Evolutionary conservation across 2,797 vertebrate species (phyloP).

Genomic region (Hyperoplus lanceolatus): DNA sequence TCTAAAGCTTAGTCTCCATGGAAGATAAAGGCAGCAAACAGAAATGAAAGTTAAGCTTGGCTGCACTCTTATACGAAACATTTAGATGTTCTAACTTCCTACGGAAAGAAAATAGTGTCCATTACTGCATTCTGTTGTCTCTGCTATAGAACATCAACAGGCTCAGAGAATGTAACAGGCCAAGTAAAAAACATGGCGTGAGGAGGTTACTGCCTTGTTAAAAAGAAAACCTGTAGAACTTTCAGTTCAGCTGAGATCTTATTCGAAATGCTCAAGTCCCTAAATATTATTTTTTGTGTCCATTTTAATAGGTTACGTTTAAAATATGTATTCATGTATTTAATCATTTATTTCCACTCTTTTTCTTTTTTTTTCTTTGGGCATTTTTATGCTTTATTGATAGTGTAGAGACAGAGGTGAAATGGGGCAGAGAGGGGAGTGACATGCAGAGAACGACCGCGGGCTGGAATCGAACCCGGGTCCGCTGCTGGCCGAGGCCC

Average conservation of each 20-base stretch:
- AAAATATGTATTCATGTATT: neutral
- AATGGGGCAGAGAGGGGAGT: no score
- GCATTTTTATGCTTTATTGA: no score
- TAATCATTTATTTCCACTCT: no score
- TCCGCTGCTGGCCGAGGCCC: no score
- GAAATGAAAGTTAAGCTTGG: conserved; percentile 21
- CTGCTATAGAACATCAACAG: conserved; percentile 3
- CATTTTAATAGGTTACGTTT: neutral
- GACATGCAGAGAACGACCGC: no score
- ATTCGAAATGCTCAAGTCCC: neutral
- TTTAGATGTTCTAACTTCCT: neutral
- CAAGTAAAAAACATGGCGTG: neutral
- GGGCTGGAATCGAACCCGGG: no score
- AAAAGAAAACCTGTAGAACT: neutral
- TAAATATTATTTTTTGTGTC: neutral
- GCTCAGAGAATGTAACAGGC: neutral
- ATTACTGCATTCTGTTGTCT: neutral
- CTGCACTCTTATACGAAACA: conserved; percentile 37
- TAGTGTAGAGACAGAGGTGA: no score
- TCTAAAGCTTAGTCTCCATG: conserved; percentile 51
- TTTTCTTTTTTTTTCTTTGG: no score
- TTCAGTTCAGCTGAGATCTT: neutral
- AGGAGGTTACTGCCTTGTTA: conserved; percentile 2
- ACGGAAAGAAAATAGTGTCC: neutral
- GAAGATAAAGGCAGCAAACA: conserved; percentile 52